Conservation (phyloP, 2,888 invertebrate species). For the Epistrophe eligans region DNA sequence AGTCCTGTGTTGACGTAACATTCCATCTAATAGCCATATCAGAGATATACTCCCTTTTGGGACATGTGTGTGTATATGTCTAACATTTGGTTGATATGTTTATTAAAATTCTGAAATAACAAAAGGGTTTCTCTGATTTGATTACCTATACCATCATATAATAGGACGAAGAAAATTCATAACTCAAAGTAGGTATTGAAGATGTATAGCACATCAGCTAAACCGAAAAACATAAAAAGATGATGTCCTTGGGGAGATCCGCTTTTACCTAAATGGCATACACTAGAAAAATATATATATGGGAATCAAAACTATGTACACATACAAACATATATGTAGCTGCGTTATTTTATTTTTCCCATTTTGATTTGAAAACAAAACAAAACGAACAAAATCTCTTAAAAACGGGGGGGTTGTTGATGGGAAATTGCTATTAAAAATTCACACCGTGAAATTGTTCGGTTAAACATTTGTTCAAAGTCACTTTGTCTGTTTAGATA, state of each 20-base stretch:
- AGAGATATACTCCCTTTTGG: conserved; percentile 48
- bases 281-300: conserved; percentile 14
- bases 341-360: conserved; percentile 8
- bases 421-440: conserved; percentile 61
- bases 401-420: neutral
- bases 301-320: conserved; percentile 35
- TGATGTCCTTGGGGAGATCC: conserved; percentile 67
- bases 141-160: conserved; percentile 38
- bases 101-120: conserved; percentile 51
- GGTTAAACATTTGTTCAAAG: conserved; percentile 73
- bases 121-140: conserved; percentile 74
- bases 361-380: conserved; percentile 51
- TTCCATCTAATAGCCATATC: conserved; percentile 52
- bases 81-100: conserved; percentile 53
- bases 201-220: neutral
- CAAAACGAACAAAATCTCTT: conserved; percentile 31
- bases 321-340: neutral
- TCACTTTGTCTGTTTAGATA: conserved; percentile 57
- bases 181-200: conserved; percentile 16
- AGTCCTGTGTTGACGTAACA: conserved; percentile 12
- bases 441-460: conserved; percentile 75
- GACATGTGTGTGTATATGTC: conserved; percentile 40
- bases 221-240: conserved; percentile 40
- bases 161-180: conserved; percentile 50
- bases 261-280: conserved; percentile 10